Conservation (phyloP, 2,888 invertebrate genomes). For the Plusia festucae region DNA sequence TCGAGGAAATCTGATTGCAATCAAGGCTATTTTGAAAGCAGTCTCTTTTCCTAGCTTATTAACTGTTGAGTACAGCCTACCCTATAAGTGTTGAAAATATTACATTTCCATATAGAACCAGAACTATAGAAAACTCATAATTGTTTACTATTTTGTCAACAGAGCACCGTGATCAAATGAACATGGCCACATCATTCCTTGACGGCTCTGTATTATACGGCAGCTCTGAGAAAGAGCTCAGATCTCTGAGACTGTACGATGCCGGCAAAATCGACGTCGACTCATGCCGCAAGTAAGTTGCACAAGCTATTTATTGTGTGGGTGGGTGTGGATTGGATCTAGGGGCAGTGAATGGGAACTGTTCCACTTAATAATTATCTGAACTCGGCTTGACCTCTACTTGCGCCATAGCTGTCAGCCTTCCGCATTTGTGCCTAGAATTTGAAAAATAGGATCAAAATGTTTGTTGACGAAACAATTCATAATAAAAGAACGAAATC, state of each 20-base stretch:
- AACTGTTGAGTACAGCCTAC: conserved; percentile 5
- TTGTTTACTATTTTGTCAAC: conserved; percentile 26
- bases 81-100: too few species aligned
- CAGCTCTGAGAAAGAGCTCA: conserved; percentile 92
- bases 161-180: conserved; percentile 95
- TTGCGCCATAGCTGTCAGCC: conserved; percentile 1
- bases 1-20: conserved; percentile 37
- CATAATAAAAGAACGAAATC: background rate
- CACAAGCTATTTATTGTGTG: background rate
- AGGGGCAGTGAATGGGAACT: background rate
- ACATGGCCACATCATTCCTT: conserved; percentile 94
- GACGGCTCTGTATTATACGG: conserved; percentile 96
- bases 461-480: background rate
- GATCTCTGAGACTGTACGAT: conserved; percentile 92
- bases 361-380: conserved; percentile 2
- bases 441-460: background rate
- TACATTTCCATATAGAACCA: too few species aligned
- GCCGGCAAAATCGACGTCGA: conserved; percentile 92
- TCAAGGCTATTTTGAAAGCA: conserved; percentile 36
- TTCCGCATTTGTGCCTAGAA: conserved; percentile 2
- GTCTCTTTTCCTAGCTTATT: conserved; percentile 37
- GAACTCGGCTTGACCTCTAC: conserved; percentile 2
- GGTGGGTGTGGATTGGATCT: background rate
- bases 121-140: background rate
- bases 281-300: conserved; percentile 90